Evolutionary conservation across 2,888 invertebrate genomes (phyloP), one percentile per base, ranked within the genome.

Genomic region (Dascillus cervinus): DNA sequence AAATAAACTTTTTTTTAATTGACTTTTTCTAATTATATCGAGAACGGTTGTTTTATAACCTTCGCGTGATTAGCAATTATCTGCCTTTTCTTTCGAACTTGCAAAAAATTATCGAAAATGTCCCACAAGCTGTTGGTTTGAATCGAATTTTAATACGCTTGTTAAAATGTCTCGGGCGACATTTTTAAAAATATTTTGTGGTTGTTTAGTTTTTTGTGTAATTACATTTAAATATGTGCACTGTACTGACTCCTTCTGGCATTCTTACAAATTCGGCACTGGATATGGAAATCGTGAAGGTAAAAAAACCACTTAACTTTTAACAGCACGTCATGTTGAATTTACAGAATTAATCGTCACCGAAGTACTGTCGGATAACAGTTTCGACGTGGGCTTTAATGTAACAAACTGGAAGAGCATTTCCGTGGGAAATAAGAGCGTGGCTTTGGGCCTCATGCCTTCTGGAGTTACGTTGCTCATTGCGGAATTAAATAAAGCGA

Each of bases 201-300:
- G n/a, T n/a, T n/a, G n/a, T n/a, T n/a, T n/a, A n/a, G n/a, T n/a
- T n/a, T n/a, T n/a, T n/a, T n/a, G n/a, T n/a, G n/a, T n/a, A n/a
- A n/a, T n/a, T n/a, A n/a, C n/a, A n/a, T n/a, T n/a, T n/a, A n/a
- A n/a, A n/a, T n/a, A n/a, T n/a, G n/a, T n/a, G n/a, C n/a, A n/a
- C n/a, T n/a, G n/a, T n/a, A n/a, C n/a, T n/a, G n/a, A 31, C 12
- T 4, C 11, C 5, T 28, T 34, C 60, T 62, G 39, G 63, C 47
- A 62, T 38, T 52, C 57, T 3, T 62, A 64, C 37, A 57, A 60
- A 45, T 58, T 58, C 35, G 52, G 47, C 20, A 52, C 53, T 2
- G 60, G 53, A 3, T 44, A 52, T 33, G 56, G 56, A 25, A 65
- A 62, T 49, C 56, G 66, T 36, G 65, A 67, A 58, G 67, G 69